Conservation (phyloP, 2,113 vertebrate genomes). For the Oenanthe melanoleuca region DNA sequence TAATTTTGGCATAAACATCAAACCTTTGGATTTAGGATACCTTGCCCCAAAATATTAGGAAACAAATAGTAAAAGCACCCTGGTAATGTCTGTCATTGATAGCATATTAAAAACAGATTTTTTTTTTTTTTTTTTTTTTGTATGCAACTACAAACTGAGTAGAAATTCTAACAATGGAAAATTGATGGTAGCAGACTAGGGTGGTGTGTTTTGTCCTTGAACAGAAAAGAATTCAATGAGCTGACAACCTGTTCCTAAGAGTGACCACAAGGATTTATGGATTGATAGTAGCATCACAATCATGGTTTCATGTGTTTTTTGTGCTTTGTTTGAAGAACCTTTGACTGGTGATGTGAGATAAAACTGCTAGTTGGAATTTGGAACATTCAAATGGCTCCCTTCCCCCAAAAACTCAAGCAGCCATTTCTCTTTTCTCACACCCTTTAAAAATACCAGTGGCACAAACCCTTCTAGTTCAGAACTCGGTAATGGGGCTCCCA, state of each 20-base stretch:
- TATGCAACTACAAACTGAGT: background rate
- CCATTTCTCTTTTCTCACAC: background rate
- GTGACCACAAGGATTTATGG: background rate
- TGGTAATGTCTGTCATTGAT: background rate
- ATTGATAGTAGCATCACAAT: background rate
- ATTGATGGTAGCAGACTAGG: background rate
- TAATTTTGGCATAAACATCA: background rate
- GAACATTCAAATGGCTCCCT: background rate
- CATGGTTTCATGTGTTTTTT: background rate
- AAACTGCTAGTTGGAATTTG: background rate
- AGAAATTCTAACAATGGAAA: background rate
- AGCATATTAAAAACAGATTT: background rate
- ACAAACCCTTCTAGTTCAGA: background rate
- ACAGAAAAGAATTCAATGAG: background rate
- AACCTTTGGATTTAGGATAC: background rate
- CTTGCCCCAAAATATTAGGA: background rate
- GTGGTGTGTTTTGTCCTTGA: background rate
- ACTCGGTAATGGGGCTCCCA: background rate
- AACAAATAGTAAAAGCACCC: background rate
- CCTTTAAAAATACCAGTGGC: background rate
- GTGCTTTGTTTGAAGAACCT: background rate
- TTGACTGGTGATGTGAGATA: background rate
- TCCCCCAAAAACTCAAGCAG: background rate
- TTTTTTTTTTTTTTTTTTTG: background rate
- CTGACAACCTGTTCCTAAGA: background rate